phyloP scores from a whole-genome alignment of 1,140 invertebrate genomes.

The Tigriopus japonicus region DNA sequence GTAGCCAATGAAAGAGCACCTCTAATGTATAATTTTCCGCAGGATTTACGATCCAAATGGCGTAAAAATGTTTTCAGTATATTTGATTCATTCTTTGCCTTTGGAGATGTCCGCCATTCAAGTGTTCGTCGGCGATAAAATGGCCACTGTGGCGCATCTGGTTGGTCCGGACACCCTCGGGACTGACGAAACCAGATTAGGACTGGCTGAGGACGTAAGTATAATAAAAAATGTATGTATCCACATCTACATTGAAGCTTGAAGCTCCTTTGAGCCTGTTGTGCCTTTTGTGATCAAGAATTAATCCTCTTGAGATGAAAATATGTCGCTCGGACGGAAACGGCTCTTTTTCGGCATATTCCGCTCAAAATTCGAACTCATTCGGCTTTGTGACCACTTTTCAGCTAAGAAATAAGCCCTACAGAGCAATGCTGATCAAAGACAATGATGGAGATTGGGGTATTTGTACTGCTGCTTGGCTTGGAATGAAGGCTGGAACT shows the following conservation, averaged over 20 bases:
- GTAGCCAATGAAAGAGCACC: neutral
- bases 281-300: too few relatives aligned
- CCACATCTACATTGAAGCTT: too few relatives aligned
- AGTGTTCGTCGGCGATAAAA: conserved; percentile 6
- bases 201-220: neutral
- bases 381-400: too few relatives aligned
- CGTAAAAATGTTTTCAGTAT: neutral
- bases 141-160: conserved; percentile 10
- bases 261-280: too few relatives aligned
- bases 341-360: neutral
- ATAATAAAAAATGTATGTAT: neutral
- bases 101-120: conserved; percentile 8
- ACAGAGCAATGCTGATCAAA: conserved; percentile 9
- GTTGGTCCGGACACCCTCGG: conserved; percentile 1
- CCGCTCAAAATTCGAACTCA: neutral
- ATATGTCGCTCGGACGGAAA: too few relatives aligned
- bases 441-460: conserved; percentile 11
- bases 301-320: too few relatives aligned
- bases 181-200: conserved; percentile 2
- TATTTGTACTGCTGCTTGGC: conserved; percentile 2
- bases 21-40: neutral
- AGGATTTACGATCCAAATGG: neutral
- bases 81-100: conserved; percentile 8
- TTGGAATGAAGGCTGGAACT: conserved; percentile 1
- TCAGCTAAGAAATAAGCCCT: neutral